Evolutionary conservation across 2,113 vertebrate species (phyloP).

Genomic region (Variabilichromis moorii): DNA sequence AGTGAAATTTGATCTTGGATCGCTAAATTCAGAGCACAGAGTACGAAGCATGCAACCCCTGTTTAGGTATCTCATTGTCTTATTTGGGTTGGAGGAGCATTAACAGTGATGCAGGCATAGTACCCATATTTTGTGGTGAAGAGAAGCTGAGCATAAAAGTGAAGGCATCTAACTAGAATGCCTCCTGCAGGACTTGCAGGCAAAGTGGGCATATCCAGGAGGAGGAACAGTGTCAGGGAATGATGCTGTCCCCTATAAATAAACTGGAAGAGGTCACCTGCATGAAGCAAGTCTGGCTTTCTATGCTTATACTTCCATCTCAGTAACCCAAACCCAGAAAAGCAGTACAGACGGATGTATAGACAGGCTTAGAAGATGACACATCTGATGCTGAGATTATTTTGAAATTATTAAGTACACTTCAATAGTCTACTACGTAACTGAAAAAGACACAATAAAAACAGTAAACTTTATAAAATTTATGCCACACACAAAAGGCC

Average conservation of each 20-base stretch:
- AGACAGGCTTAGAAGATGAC: not conserved
- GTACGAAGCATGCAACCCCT: not conserved
- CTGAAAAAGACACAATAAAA: not conserved
- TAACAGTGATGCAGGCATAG: not conserved
- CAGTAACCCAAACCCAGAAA: not conserved
- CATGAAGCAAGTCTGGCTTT: accelerated
- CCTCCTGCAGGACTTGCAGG: not conserved
- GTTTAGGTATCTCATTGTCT: not conserved
- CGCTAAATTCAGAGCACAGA: not conserved
- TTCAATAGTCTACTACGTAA: not conserved
- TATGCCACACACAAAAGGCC: not conserved
- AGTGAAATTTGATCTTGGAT: not conserved
- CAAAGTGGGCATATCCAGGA: not conserved
- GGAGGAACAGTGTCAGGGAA: not conserved
- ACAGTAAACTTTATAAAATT: not conserved
- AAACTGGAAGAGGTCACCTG: not conserved
- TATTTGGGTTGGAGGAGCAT: accelerated
- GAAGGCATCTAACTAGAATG: not conserved
- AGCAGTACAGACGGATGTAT: not conserved
- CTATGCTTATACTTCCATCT: not conserved
- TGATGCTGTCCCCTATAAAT: not conserved
- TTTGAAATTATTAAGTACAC: not conserved
- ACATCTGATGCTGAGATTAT: not conserved
- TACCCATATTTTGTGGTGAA: accelerated
- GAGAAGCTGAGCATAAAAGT: not conserved